Percentiles rank a stretch among this genome's conserved stretches.
phyloP scores from a whole-genome alignment of 2,888 invertebrate genomes.

The Eucriotettix oculatus region DNA sequence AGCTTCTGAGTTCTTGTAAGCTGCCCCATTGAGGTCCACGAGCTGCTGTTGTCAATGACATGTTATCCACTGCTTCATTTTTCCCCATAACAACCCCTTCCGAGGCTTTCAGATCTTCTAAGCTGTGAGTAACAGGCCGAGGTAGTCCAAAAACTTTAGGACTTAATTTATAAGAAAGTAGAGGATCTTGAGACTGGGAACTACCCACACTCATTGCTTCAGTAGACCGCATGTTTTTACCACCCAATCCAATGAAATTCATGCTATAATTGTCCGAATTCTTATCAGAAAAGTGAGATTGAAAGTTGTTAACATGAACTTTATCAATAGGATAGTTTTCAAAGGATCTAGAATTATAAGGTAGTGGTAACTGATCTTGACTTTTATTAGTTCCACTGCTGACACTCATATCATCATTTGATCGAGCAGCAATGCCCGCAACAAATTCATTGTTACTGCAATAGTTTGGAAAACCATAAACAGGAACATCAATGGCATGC shows the following conservation, averaged over 20 bases:
- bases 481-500: constrained; percentile 24
- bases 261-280: constrained; percentile 14
- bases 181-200: constrained; percentile 17
- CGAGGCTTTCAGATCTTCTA: constrained; percentile 25
- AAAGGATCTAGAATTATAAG: constrained; percentile 1
- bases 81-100: constrained; percentile 9
- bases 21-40: constrained; percentile 35
- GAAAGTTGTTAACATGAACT: not conserved
- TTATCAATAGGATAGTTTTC: constrained; percentile 1
- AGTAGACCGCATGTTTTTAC: constrained; percentile 4
- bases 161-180: constrained; percentile 36
- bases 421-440: not conserved
- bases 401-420: constrained; percentile 18
- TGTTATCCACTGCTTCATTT: not conserved
- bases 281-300: constrained; percentile 10
- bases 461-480: constrained; percentile 9
- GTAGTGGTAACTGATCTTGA: constrained; percentile 4
- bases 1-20: constrained; percentile 41
- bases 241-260: not conserved
- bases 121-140: constrained; percentile 22
- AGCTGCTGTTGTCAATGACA: constrained; percentile 1
- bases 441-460: not conserved
- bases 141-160: constrained; percentile 46
- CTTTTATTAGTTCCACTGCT: constrained; percentile 17
- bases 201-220: constrained; percentile 10